Base-by-base conservation (phyloP, 2,113 vertebrate genomes). In the Melanocharis versteri region DNA sequence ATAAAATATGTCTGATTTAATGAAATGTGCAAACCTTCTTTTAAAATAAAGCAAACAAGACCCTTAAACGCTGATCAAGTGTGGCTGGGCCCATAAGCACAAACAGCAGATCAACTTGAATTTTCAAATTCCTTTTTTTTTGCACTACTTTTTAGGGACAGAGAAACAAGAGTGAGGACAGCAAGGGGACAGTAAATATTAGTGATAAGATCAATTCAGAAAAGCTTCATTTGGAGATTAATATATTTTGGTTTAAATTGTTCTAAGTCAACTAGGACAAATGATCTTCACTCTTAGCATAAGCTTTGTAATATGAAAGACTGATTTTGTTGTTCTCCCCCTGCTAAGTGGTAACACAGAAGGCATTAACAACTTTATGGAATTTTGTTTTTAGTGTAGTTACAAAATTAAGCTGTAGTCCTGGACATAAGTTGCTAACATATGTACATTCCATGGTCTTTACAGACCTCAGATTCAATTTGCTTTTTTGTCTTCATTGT, bases 131-230 rank as follows among this genome's bases (percentile, higher is more conserved):
- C 2, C 14, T 65, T 91, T 61, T 47, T 66, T 89, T 78, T 70
- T 3, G 66, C 1, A 0, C n/a, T 54, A 1, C 21, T 24, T 82
- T 70, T 33, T 86, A 53, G 47, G 4, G 6, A 16, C 4, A 15
- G 37, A 13, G 21, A 22, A 16, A 16, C 14, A 71, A 53, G 27
- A 57, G 14, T 20, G 20, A 64, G 9, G 16, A 54, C 70, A 70
- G 4, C 2, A 5, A 70, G 12, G 23, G 10, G 10, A 42, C 30
- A 70, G 31, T 83, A 75, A 73, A 87, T 58, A 50, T 6, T 57
- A 58, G 7, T 56, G 2, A 35, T 42, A 58, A 64, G 30, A 47
- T 58, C 13, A 51, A 8, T 37, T 81, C 6, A 31, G 24, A 64
- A 30, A 24, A 50, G 22, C 28, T 84, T 73, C 13, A 50, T 5